Conservation (phyloP, 1,140 invertebrate species). For the Panonychus citri region DNA sequence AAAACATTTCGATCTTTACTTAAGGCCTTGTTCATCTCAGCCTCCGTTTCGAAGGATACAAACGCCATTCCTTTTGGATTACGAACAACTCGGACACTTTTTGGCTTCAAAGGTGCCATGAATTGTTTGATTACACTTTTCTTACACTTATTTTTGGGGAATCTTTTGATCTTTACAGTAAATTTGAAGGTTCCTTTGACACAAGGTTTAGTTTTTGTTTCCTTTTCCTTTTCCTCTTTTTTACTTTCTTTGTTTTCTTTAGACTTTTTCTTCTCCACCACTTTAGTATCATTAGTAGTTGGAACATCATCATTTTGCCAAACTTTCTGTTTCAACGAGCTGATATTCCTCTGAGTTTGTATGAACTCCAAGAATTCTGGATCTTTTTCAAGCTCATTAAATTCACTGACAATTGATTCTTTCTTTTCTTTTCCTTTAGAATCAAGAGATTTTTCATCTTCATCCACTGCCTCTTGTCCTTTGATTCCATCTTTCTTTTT, state of each 20-base stretch:
- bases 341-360: slow-evolving; percentile 37
- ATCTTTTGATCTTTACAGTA: slow-evolving; percentile 31
- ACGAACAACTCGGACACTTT: slow-evolving; percentile 49
- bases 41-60: slow-evolving; percentile 62
- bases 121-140: slow-evolving; percentile 53
- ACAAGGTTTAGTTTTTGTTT: slow-evolving; percentile 17
- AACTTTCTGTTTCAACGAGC: slow-evolving; percentile 25
- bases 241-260: slow-evolving; percentile 13
- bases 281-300: not conserved
- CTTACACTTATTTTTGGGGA: slow-evolving; percentile 30
- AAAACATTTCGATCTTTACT: slow-evolving; percentile 61
- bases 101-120: slow-evolving; percentile 49
- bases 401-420: not conserved
- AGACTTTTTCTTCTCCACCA: not conserved
- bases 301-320: not conserved
- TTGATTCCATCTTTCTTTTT: not conserved
- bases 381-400: slow-evolving; percentile 51
- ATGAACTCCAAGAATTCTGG: slow-evolving; percentile 69
- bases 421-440: not conserved
- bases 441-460: not conserved
- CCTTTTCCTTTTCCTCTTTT: slow-evolving; percentile 20
- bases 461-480: not conserved
- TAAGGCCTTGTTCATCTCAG: slow-evolving; percentile 53
- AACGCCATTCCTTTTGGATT: slow-evolving; percentile 60
- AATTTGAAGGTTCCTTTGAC: slow-evolving; percentile 14